Percentiles rank a stretch among this genome's conserved stretches.
These are phyloP conservation scores for Australoheros facetus DNA, from an alignment of 2,797 vertebrate genomes.

Conservation along the genomic window DNA sequence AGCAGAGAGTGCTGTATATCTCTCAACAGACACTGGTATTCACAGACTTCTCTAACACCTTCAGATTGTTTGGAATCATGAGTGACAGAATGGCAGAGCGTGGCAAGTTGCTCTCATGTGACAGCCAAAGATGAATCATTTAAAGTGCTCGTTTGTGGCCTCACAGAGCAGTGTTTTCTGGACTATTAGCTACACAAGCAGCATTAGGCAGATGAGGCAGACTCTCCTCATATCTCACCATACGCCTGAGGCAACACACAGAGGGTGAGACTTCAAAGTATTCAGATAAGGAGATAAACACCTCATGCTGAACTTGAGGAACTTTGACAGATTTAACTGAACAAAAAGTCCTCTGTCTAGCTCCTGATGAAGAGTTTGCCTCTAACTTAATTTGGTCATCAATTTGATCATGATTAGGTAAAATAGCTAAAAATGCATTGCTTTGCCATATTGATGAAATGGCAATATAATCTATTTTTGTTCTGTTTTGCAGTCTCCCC, in stretches of 20 bases:
- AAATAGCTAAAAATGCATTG: constrained; percentile 2
- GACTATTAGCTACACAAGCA: constrained; percentile 82
- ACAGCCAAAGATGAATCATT: constrained; percentile 75
- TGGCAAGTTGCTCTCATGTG: constrained; percentile 53
- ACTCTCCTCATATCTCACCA: constrained; percentile 71
- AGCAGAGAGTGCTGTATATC: background rate
- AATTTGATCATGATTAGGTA: constrained; percentile 27
- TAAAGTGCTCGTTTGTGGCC: constrained; percentile 64
- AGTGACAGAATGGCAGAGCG: constrained; percentile 60
- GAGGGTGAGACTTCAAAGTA: constrained; percentile 70
- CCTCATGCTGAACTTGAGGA: constrained; percentile 62
- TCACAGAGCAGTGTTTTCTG: constrained; percentile 76
- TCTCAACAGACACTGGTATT: constrained; percentile 11
- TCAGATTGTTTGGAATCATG: constrained; percentile 56
- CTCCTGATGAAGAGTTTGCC: constrained; percentile 31
- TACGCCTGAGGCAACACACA: constrained; percentile 66
- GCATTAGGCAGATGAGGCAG: constrained; percentile 78
- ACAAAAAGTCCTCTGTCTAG: constrained; percentile 30
- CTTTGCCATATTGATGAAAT: background rate
- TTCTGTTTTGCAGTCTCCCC: constrained; percentile 1
- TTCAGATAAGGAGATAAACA: constrained; percentile 65
- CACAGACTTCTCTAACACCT: constrained; percentile 29
- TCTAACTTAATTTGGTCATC: constrained; percentile 31
- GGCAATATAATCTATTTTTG: constrained; percentile 18
- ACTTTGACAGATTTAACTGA: constrained; percentile 60